Evolutionary conservation across 2,113 vertebrate species (phyloP).

Genomic region (Macrotus californicus): DNA sequence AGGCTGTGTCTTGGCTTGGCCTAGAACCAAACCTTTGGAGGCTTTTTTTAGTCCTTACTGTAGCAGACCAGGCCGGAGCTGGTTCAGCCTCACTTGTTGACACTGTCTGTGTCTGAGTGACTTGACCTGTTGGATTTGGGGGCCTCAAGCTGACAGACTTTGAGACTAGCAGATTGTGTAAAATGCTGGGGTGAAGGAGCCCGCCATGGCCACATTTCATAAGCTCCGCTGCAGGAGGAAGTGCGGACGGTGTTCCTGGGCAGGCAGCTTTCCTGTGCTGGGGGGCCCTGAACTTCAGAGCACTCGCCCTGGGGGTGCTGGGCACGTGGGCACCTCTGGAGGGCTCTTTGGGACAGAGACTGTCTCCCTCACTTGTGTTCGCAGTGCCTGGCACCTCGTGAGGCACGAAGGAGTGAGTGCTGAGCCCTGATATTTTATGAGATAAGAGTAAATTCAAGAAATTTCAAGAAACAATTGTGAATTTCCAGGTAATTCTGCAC

Average conservation of each 20-base stretch:
- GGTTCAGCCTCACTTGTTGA: neutral
- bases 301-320: neutral
- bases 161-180: neutral
- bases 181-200: neutral
- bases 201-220: neutral
- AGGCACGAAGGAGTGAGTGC: neutral
- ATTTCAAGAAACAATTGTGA: neutral
- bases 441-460: neutral
- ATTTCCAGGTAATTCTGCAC: neutral
- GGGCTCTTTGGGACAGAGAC: neutral
- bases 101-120: neutral
- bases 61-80: neutral
- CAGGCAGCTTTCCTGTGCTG: neutral
- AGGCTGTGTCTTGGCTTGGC: constrained; percentile 35
- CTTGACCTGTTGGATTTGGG: neutral
- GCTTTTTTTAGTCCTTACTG: constrained; percentile 2
- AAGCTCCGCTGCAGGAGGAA: neutral
- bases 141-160: neutral
- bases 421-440: neutral
- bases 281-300: neutral
- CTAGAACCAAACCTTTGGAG: constrained; percentile 1
- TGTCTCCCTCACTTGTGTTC: neutral
- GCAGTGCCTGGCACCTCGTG: neutral
- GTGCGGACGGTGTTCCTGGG: neutral
- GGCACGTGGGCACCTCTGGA: neutral